A percentile compares a stretch with the other conserved stretches of the same genome.
Conservation (phyloP, 1,140 invertebrate species). For the Megalonaias nervosa region DNA sequence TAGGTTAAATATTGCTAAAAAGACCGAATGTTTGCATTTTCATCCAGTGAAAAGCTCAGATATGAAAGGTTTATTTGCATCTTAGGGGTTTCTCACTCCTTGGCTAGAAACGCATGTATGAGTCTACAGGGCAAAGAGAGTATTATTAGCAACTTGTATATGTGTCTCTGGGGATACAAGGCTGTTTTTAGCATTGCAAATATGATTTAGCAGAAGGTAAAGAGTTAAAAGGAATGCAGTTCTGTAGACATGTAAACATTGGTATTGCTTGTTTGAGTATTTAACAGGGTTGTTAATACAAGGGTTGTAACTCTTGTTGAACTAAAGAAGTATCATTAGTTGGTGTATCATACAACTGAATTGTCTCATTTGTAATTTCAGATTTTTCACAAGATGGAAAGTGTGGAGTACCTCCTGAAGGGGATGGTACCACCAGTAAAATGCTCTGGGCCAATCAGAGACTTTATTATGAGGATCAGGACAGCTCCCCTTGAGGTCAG, state of each 20-base stretch:
- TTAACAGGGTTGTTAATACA: neutral
- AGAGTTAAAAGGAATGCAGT: too few species aligned
- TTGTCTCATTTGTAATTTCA: neutral
- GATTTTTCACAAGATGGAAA: constrained; percentile 40
- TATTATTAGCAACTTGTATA: too few species aligned
- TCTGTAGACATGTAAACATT: neutral
- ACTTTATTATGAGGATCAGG: constrained; percentile 62
- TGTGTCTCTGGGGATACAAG: too few species aligned
- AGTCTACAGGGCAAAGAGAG: too few species aligned
- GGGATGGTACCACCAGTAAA: constrained; percentile 49
- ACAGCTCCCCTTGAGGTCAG: constrained; percentile 50
- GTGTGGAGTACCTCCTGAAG: constrained; percentile 50
- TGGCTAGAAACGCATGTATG: too few species aligned
- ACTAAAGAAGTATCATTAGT: neutral
- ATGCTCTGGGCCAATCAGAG: constrained; percentile 48
- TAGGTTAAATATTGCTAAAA: too few species aligned
- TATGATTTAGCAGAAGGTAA: too few species aligned
- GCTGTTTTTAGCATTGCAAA: too few species aligned
- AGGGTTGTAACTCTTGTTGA: neutral
- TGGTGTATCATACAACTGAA: neutral
- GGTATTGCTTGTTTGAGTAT: neutral
- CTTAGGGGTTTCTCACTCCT: too few species aligned
- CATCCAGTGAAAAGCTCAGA: too few species aligned
- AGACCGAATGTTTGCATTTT: too few species aligned
- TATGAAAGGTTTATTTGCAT: too few species aligned